Conservation (phyloP, 2,113 vertebrate species). For the Sinocyclocheilus anshuiensis region DNA sequence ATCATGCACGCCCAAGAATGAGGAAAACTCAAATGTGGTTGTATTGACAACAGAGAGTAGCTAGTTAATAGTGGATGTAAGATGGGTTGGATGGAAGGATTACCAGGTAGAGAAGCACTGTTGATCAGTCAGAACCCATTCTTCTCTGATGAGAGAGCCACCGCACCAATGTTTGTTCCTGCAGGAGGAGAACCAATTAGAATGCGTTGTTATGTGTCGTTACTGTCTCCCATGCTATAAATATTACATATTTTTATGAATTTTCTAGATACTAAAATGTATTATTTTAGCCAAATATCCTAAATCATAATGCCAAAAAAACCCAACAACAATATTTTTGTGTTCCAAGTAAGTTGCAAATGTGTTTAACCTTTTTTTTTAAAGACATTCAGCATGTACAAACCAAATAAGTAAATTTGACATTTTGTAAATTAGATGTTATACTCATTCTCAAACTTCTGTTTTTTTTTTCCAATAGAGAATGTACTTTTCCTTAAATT, state of each 20-base stretch:
- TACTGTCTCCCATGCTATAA: neutral
- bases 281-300: neutral
- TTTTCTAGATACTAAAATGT: neutral
- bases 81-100: slow-evolving; percentile 6
- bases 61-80: neutral
- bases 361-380: too few species aligned
- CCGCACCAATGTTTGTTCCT: slow-evolving; percentile 93
- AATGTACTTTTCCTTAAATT: too few species aligned
- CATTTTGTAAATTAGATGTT: neutral
- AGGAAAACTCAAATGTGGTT: neutral
- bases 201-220: neutral
- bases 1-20: neutral
- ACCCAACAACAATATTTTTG: neutral
- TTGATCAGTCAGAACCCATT: slow-evolving; percentile 93
- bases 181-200: slow-evolving; percentile 9
- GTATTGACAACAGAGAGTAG: neutral
- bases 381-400: neutral
- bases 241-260: neutral
- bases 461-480: too few species aligned
- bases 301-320: neutral
- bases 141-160: slow-evolving; percentile 90
- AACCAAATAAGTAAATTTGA: neutral
- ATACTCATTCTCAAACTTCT: neutral
- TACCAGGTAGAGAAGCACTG: slow-evolving; percentile 97
- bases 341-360: neutral